Evolutionary conservation across 2,888 invertebrate species (phyloP), one percentile per base, ranked within the genome.

Genomic region (Torymus aiolomorphi): DNA sequence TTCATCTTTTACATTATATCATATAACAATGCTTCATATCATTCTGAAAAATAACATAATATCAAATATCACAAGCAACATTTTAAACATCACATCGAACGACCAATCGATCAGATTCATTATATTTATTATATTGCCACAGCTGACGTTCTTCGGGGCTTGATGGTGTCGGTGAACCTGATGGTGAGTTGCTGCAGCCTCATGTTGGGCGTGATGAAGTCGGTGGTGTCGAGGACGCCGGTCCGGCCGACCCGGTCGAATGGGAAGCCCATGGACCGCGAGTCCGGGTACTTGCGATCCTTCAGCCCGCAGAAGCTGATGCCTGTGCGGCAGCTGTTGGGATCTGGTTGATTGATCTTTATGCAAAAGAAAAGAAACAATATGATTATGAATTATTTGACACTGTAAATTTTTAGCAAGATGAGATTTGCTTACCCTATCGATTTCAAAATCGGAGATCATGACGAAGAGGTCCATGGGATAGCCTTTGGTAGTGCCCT

Each of bases 221-320:
- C 93, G 0, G 89, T 83, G 61, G 96, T 90, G 0, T 92, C 92
- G 85, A 91, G 91, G 76, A 93, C 94, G 0, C 92, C 92, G 31
- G 89, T 86, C 1, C 93, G 91, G n/a, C 94, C 92, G 79, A 92
- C 91, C 20, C 95, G 91, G 89, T 95, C 94, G 92, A 95, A 95
- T 14, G 97, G 97, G 91, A 92, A 97, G 63, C 97, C 97, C 97
- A 97, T 97, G 8, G 95, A 90, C 76, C 95, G 93, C 56, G 93
- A 92, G 91, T 97, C 97, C 0, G 97, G 97, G 90, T 96, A 97
- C 85, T 93, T 91, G 76, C 93, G 92, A 90, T 95, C 95, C 72
- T 93, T 93, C 16, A 96, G 91, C 1, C 96, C 96, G 85, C 96
- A 97, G 90, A 94, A 96, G 83, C 95, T 94, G 71, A 94, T 93